phyloP scores from a whole-genome alignment of 2,797 vertebrate species.

The Aplochiton taeniatus region DNA sequence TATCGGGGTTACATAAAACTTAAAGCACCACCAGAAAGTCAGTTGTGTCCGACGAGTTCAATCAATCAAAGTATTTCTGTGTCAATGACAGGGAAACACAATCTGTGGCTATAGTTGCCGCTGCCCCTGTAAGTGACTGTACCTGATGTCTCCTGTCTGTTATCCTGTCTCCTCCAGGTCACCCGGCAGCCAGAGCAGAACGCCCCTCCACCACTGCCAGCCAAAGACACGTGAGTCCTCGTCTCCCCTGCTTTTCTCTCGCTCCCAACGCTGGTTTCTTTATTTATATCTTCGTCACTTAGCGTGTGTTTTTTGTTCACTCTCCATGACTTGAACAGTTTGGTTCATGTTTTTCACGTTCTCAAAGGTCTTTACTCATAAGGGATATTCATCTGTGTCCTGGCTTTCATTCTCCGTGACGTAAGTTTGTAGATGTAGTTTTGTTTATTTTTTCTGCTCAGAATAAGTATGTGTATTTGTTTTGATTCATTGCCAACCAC shows the following conservation, averaged over 20 bases:
- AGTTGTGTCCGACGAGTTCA: no score
- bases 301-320: no score
- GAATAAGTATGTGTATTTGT: neutral
- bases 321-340: no score
- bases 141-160: neutral
- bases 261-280: neutral
- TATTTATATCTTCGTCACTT: neutral
- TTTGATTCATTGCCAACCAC: neutral
- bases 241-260: constrained; percentile 9
- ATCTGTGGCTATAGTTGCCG: neutral
- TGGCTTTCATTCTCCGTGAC: no score
- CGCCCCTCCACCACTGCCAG: constrained; percentile 1
- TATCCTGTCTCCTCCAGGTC: neutral
- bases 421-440: no score
- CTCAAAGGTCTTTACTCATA: no score
- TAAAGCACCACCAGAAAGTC: no score
- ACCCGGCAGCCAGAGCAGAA: neutral
- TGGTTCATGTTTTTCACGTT: no score
- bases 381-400: no score
- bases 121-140: neutral
- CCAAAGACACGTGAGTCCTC: neutral
- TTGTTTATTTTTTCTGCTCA: neutral
- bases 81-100: no score
- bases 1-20: no score
- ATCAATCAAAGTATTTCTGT: no score